These are phyloP conservation scores for Nothobranchius furzeri DNA, from an alignment of 2,113 vertebrate genomes.

Conservation along the genomic window DNA sequence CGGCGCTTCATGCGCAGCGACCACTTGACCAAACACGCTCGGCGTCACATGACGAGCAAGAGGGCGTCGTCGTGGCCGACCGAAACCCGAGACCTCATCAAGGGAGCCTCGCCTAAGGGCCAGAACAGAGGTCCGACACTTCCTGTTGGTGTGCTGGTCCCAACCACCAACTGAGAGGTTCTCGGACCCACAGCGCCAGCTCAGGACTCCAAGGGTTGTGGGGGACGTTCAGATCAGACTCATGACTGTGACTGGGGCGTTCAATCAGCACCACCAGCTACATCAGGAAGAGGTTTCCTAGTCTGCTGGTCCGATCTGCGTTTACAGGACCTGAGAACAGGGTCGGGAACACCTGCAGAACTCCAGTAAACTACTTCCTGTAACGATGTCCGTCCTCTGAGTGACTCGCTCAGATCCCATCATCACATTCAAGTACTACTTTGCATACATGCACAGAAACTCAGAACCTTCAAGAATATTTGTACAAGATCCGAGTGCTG, in stretches of 20 bases:
- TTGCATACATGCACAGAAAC: not conserved
- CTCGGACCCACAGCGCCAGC: slow-evolving; percentile 36
- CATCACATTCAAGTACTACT: slow-evolving; percentile 2
- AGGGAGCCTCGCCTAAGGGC: slow-evolving; percentile 66
- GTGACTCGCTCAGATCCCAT: not conserved
- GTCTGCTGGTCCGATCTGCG: slow-evolving; percentile 11
- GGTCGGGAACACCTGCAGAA: slow-evolving; percentile 5
- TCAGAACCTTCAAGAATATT: not conserved
- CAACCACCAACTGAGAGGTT: slow-evolving; percentile 64
- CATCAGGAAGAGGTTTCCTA: slow-evolving; percentile 37
- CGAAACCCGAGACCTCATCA: slow-evolving; percentile 82
- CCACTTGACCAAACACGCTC: slow-evolving; percentile 94
- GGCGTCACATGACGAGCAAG: slow-evolving; percentile 88
- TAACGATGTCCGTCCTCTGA: slow-evolving; percentile 6
- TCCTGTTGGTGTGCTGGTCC: slow-evolving; percentile 75
- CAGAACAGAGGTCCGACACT: slow-evolving; percentile 55
- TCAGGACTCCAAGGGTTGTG: slow-evolving; percentile 40
- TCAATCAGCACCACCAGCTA: slow-evolving; percentile 20
- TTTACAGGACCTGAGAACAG: slow-evolving; percentile 28
- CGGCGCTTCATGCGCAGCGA: slow-evolving; percentile 98
- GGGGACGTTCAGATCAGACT: not conserved
- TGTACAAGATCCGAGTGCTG: not conserved
- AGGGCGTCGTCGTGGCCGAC: slow-evolving; percentile 86
- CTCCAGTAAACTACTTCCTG: not conserved
- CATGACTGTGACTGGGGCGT: slow-evolving; percentile 8